phyloP scores from a whole-genome alignment of 2,113 vertebrate genomes.

The Malurus melanocephalus region DNA sequence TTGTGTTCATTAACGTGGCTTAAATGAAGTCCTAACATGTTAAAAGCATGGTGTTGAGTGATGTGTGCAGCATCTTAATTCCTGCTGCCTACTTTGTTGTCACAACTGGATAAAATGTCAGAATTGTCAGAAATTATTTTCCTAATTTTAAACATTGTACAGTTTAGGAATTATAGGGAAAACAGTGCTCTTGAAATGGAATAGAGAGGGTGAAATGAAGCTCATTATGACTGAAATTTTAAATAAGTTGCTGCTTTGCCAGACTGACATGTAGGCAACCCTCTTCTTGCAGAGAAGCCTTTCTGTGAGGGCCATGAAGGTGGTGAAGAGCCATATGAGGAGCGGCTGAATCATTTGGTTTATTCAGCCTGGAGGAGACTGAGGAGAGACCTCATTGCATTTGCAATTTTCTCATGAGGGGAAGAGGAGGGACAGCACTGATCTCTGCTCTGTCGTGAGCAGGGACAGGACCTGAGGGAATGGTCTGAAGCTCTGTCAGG shows the following conservation, averaged over 20 bases:
- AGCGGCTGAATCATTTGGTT: background rate
- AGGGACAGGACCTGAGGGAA: background rate
- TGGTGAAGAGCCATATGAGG: background rate
- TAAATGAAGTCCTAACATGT: background rate
- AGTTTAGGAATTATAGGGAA: constrained; percentile 24
- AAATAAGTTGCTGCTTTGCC: background rate
- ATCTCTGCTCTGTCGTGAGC: background rate
- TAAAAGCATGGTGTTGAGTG: background rate
- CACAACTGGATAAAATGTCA: background rate
- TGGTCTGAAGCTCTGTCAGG: background rate
- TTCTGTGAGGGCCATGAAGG: background rate
- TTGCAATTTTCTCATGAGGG: accelerated
- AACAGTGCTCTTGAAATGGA: background rate
- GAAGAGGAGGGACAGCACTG: background rate
- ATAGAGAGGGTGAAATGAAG: background rate
- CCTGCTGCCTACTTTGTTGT: background rate
- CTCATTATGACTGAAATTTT: background rate
- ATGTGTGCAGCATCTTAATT: background rate
- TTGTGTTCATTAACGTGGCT: background rate
- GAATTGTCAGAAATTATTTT: background rate
- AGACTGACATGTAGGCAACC: background rate
- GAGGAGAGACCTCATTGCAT: background rate
- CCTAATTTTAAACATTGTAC: background rate
- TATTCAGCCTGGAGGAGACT: background rate
- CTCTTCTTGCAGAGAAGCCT: background rate